Evolutionary conservation across 2,797 vertebrate species (phyloP).

Genomic region (Silurus lanzhouensis): DNA sequence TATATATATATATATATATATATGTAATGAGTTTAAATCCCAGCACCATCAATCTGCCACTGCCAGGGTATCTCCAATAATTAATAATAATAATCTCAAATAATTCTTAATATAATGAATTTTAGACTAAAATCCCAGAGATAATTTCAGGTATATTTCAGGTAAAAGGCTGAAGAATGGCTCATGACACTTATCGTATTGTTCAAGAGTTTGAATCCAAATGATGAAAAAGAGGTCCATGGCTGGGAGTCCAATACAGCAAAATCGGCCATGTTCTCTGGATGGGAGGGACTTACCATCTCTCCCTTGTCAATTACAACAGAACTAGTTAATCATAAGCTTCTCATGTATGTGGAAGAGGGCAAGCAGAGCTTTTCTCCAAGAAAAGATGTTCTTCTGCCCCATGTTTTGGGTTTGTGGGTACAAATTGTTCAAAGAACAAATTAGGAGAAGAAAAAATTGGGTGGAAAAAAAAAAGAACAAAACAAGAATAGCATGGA

Average conservation of each 20-base stretch:
- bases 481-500: neutral
- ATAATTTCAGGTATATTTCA: too few species aligned
- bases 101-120: neutral
- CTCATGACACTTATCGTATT: too few species aligned
- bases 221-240: neutral
- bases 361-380: neutral
- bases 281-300: neutral
- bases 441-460: neutral
- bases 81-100: neutral
- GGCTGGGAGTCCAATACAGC: neutral
- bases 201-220: neutral
- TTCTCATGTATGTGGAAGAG: neutral
- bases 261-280: neutral
- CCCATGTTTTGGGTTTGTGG: neutral
- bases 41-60: too few species aligned
- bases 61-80: too few species aligned
- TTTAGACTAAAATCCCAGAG: neutral
- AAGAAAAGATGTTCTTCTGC: neutral
- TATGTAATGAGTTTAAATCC: too few species aligned
- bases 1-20: too few species aligned
- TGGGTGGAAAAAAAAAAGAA: neutral
- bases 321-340: neutral
- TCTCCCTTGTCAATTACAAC: neutral
- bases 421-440: neutral
- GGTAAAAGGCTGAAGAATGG: neutral